These are phyloP conservation scores for Eristalis intricaria DNA, from an alignment of 2,888 invertebrate genomes.

Conservation along the genomic window DNA sequence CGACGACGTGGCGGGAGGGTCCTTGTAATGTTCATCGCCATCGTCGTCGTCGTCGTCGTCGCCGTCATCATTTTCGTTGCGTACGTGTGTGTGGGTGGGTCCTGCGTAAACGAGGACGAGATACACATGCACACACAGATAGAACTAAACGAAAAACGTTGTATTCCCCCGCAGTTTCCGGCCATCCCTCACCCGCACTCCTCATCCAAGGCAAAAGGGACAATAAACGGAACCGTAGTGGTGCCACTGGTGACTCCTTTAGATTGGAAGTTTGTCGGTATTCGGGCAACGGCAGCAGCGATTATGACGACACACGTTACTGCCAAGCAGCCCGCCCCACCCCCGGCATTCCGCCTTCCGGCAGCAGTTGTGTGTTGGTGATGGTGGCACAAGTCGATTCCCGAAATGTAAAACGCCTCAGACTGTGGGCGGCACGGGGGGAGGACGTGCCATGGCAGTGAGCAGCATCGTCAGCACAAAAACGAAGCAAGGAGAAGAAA, in stretches of 20 bases:
- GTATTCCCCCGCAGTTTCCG: conserved; percentile 47
- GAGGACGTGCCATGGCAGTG: neutral
- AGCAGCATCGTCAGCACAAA: conserved; percentile 53
- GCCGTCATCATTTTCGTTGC: neutral
- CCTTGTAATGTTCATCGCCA: neutral
- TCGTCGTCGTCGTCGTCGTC: neutral
- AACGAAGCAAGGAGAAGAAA: conserved; percentile 54
- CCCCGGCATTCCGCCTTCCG: neutral
- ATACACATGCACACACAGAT: neutral
- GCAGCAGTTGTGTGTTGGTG: neutral
- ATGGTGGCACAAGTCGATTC: conserved; percentile 15
- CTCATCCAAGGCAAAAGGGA: neutral
- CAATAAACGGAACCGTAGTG: conserved; percentile 6
- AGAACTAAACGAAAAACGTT: conserved; percentile 65
- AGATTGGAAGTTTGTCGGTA: conserved; percentile 18
- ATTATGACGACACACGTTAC: conserved; percentile 60
- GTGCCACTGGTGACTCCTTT: conserved; percentile 26
- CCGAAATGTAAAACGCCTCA: conserved; percentile 52
- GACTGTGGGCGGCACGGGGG: conserved; percentile 11
- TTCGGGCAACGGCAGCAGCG: neutral
- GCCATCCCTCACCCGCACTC: neutral
- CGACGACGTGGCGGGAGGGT: neutral
- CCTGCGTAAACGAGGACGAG: conserved; percentile 40
- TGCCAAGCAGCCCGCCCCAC: neutral
- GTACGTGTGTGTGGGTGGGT: neutral